phyloP scores from a whole-genome alignment of 2,888 invertebrate species.

The Marasmarcha lunaedactyla region DNA sequence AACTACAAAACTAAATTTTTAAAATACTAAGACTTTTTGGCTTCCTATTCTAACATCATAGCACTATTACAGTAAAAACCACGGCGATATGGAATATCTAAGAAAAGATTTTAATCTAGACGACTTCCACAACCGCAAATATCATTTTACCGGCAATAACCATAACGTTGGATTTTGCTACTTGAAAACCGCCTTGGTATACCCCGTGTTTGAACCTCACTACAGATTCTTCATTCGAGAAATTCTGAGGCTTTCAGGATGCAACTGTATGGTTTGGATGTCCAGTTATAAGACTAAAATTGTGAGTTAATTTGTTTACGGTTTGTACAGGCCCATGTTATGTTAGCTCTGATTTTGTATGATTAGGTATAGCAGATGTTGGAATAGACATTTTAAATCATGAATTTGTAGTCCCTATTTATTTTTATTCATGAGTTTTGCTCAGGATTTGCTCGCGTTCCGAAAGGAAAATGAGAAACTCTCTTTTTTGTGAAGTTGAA shows the following conservation, averaged over 20 bases:
- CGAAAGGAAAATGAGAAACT: too few relatives aligned
- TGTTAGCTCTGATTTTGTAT: too few relatives aligned
- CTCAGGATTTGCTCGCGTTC: too few relatives aligned
- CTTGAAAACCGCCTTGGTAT: conserved; percentile 42
- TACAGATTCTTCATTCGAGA: conserved; percentile 72
- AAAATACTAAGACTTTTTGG: too few relatives aligned
- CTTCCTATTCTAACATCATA: too few relatives aligned
- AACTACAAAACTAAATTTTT: too few relatives aligned
- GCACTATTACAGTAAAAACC: conserved; percentile 31
- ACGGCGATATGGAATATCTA: conserved; percentile 34
- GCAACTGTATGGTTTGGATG: conserved; percentile 41
- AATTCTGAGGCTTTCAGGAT: conserved; percentile 67
- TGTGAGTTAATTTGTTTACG: conserved; percentile 24
- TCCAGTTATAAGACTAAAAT: conserved; percentile 52
- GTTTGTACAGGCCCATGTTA: background rate
- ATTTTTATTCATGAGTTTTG: too few relatives aligned
- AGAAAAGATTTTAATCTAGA: conserved; percentile 39
- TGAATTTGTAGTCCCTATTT: too few relatives aligned
- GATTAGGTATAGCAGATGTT: too few relatives aligned
- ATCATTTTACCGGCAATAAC: conserved; percentile 29
- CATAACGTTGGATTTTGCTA: conserved; percentile 26
- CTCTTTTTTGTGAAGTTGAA: too few relatives aligned
- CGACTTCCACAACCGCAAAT: conserved; percentile 36
- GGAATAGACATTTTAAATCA: too few relatives aligned
- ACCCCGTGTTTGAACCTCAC: conserved; percentile 71